phyloP scores from a whole-genome alignment of 2,888 invertebrate species.

The Andrena bucephala region DNA sequence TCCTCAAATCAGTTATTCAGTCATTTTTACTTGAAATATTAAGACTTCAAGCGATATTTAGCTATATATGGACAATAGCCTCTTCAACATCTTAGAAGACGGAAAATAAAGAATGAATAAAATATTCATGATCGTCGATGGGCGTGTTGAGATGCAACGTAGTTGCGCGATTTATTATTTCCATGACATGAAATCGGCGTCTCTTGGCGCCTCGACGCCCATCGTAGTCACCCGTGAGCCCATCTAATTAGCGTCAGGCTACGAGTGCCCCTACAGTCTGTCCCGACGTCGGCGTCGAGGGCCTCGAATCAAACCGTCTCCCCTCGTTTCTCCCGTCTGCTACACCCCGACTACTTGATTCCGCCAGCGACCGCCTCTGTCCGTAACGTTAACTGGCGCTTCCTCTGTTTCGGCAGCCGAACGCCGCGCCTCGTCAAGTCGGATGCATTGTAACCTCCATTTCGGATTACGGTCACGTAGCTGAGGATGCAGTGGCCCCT shows the following conservation, averaged over 20 bases:
- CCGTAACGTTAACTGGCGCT: slow-evolving; percentile 33
- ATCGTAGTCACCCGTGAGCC: slow-evolving; percentile 61
- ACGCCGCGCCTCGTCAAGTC: slow-evolving; percentile 30
- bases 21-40: too few relatives aligned
- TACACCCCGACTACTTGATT: slow-evolving; percentile 39
- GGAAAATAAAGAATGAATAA: too few relatives aligned
- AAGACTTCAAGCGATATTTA: too few relatives aligned
- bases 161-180: slow-evolving; percentile 63
- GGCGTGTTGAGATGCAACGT: not conserved
- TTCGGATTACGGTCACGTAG: not conserved
- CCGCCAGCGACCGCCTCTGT: slow-evolving; percentile 30
- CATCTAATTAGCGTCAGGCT: slow-evolving; percentile 72
- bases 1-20: too few relatives aligned
- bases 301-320: slow-evolving; percentile 53
- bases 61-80: too few relatives aligned
- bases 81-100: too few relatives aligned
- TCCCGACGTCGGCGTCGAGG: slow-evolving; percentile 62
- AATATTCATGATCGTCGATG: not conserved
- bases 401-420: slow-evolving; percentile 38
- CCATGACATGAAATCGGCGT: slow-evolving; percentile 46
- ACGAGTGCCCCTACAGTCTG: slow-evolving; percentile 56
- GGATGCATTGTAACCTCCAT: slow-evolving; percentile 22
- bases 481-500: slow-evolving; percentile 7
- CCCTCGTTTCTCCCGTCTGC: slow-evolving; percentile 35
- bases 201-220: slow-evolving; percentile 52